phyloP scores from a whole-genome alignment of 1,140 invertebrate species.

The Adelges cooleyi region DNA sequence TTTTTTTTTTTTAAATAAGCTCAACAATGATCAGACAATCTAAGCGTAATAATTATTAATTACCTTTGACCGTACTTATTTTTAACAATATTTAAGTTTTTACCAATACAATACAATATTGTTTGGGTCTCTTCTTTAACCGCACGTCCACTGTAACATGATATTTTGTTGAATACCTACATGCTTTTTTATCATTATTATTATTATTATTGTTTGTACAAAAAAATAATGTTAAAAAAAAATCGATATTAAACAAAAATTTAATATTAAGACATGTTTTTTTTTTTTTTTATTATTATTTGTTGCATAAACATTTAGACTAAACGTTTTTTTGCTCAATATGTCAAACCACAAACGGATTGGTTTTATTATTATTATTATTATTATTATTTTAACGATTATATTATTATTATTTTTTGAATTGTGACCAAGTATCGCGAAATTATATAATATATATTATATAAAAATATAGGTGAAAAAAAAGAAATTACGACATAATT shows the following conservation, averaged over 20 bases:
- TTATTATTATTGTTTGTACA: conserved; percentile 17
- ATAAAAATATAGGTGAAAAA: conserved; percentile 1
- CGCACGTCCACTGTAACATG: conserved; percentile 15
- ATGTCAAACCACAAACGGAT: conserved; percentile 17
- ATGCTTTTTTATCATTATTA: conserved; percentile 3
- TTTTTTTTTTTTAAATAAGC: conserved; percentile 9
- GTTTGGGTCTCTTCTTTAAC: conserved; percentile 24
- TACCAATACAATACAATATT: conserved; percentile 26
- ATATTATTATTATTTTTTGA: background rate
- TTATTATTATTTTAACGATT: conserved; percentile 13
- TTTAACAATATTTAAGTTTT: conserved; percentile 8
- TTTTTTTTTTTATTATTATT: too few relatives aligned
- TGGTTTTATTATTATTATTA: conserved; percentile 21
- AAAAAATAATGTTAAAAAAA: conserved; percentile 25
- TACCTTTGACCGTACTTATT: background rate
- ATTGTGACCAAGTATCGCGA: background rate
- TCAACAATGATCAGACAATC: conserved; percentile 25
- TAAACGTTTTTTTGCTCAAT: conserved; percentile 28
- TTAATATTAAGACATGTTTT: conserved; percentile 20
- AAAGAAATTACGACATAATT: conserved; percentile 10
- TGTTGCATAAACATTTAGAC: conserved; percentile 25
- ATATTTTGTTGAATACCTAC: conserved; percentile 19
- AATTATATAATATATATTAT: conserved; percentile 7
- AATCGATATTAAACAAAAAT: conserved; percentile 7
- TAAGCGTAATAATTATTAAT: conserved; percentile 9